These are phyloP conservation scores for Hydrochoerus hydrochaeris DNA, from an alignment of 2,113 vertebrate genomes.

Conservation along the genomic window DNA sequence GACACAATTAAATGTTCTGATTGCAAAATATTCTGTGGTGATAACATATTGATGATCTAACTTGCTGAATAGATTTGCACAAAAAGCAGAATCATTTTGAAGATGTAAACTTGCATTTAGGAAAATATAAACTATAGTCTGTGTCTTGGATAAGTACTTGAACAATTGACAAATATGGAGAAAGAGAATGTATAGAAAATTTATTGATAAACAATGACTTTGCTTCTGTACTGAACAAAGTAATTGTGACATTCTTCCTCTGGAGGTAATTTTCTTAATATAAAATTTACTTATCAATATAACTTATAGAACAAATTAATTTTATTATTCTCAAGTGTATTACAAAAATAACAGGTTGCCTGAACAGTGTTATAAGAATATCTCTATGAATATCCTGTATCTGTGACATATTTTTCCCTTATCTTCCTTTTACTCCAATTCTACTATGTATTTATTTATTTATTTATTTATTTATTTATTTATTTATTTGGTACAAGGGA, in stretches of 20 bases:
- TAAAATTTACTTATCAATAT: constrained; percentile 39
- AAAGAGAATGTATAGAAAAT: neutral
- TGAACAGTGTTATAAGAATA: neutral
- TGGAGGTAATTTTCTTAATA: neutral
- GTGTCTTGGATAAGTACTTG: neutral
- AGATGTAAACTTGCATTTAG: neutral
- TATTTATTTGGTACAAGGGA: no score
- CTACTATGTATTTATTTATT: neutral
- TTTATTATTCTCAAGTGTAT: constrained; percentile 40
- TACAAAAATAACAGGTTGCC: neutral
- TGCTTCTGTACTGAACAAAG: neutral
- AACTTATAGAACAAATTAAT: neutral
- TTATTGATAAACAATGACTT: neutral
- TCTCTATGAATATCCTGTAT: neutral
- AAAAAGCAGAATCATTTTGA: neutral
- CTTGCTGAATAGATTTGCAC: neutral
- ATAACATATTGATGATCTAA: neutral
- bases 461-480: no score
- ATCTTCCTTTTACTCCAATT: neutral
- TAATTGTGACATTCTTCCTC: neutral
- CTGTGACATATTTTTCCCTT: neutral
- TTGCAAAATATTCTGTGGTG: neutral
- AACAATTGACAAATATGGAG: neutral
- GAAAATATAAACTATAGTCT: constrained; percentile 40
- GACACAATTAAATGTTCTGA: neutral